Conservation (phyloP, 2,888 invertebrate genomes). For the Drosophila vallismaia region DNA sequence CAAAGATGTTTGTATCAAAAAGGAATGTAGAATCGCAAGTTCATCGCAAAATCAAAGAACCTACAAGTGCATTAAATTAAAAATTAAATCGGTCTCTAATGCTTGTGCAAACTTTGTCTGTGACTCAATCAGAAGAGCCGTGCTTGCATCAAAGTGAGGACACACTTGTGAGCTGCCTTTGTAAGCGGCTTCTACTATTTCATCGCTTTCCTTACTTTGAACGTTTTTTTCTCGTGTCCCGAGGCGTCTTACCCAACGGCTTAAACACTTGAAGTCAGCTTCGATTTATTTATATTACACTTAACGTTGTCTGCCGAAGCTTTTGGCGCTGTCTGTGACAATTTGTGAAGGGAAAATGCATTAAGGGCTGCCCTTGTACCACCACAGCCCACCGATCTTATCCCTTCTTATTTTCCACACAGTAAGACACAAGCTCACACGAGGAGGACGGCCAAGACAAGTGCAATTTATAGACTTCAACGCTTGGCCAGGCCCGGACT, state of each 20-base stretch:
- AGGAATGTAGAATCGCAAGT: background rate
- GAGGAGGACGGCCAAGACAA: conserved; percentile 23
- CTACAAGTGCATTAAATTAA: conserved; percentile 2
- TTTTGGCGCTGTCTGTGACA: conserved; percentile 43
- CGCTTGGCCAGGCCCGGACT: conserved; percentile 50
- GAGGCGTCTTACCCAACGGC: conserved; percentile 65
- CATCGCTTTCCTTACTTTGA: conserved; percentile 46
- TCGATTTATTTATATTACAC: conserved; percentile 76
- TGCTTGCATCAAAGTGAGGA: conserved; percentile 36
- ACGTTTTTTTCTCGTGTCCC: conserved; percentile 25
- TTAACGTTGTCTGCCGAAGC: conserved; percentile 58
- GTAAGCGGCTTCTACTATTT: conserved; percentile 64
- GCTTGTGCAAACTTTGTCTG: conserved; percentile 27
- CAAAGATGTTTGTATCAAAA: background rate
- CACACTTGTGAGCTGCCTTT: conserved; percentile 43
- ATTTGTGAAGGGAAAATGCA: conserved; percentile 39
- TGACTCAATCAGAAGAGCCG: conserved; percentile 24
- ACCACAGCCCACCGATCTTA: background rate
- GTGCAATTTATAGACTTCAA: conserved; percentile 79
- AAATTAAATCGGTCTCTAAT: conserved; percentile 21
- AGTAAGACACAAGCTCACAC: background rate
- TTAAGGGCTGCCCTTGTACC: conserved; percentile 12
- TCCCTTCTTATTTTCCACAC: background rate
- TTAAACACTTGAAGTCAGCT: conserved; percentile 78
- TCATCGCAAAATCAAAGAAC: background rate